These are phyloP conservation scores for Patella pellucida DNA, from an alignment of 2,888 invertebrate genomes.

Conservation along the genomic window DNA sequence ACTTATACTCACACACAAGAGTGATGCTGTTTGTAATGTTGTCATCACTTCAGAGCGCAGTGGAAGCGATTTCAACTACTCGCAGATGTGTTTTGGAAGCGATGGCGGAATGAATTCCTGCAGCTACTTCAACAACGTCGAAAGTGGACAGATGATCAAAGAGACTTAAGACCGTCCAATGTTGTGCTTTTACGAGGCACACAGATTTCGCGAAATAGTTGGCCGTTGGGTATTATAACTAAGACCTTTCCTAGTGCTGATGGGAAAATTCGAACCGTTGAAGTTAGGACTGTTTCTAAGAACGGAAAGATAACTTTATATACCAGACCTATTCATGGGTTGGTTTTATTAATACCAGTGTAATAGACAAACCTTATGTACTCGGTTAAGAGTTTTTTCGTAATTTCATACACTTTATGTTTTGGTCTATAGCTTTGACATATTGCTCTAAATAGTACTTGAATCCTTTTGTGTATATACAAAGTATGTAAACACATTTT, in stretches of 20 bases:
- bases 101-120: conserved; percentile 20
- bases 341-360: too few relatives aligned
- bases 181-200: conserved; percentile 18
- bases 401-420: too few relatives aligned
- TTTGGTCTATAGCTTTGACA: too few relatives aligned
- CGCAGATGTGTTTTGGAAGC: conserved; percentile 8
- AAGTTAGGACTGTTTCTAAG: conserved; percentile 9
- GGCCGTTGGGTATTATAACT: conserved; percentile 16
- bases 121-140: conserved; percentile 17
- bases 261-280: conserved; percentile 10
- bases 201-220: conserved; percentile 7
- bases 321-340: too few relatives aligned
- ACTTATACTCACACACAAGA: conserved; percentile 23
- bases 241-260: conserved; percentile 16
- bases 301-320: too few relatives aligned
- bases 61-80: conserved; percentile 25
- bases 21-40: conserved; percentile 1
- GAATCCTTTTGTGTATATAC: too few relatives aligned
- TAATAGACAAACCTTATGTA: too few relatives aligned
- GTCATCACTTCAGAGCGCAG: neutral
- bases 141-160: conserved; percentile 12
- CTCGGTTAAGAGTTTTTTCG: too few relatives aligned
- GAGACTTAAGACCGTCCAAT: conserved; percentile 1
- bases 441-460: too few relatives aligned
- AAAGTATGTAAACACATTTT: too few relatives aligned